phyloP scores from a whole-genome alignment of 2,113 vertebrate genomes.

The Egretta garzetta region DNA sequence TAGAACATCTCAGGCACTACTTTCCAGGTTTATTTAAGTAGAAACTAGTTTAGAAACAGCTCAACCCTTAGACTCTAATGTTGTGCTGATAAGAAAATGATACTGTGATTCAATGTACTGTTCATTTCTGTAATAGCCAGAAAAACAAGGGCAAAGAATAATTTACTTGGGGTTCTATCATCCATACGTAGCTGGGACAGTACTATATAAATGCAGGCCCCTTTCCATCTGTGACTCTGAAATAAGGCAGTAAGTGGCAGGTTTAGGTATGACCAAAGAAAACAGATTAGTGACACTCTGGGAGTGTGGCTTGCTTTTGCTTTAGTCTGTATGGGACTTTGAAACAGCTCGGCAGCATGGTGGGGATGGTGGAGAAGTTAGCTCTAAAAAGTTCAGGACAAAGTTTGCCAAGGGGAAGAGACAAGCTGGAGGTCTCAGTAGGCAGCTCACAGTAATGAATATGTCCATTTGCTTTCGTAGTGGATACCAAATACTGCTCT shows the following conservation, averaged over 20 bases:
- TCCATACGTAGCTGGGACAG: neutral
- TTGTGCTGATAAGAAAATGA: neutral
- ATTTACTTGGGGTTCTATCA: neutral
- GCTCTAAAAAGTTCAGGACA: neutral
- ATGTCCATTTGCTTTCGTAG: neutral
- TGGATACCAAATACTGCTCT: neutral
- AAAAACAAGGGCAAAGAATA: neutral
- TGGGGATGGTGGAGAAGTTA: rapidly evolving
- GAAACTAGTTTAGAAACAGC: neutral
- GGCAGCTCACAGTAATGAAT: neutral
- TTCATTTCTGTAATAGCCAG: neutral
- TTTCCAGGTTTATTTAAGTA: neutral
- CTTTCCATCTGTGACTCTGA: neutral
- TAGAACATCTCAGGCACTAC: neutral
- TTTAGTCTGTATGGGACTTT: neutral
- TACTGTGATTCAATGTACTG: neutral
- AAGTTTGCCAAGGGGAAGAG: neutral
- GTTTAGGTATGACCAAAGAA: neutral
- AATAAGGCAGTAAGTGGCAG: neutral
- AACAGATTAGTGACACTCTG: neutral
- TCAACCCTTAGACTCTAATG: neutral
- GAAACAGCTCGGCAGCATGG: neutral
- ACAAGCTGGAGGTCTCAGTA: neutral
- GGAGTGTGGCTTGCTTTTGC: neutral
- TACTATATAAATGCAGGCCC: neutral